These are phyloP conservation scores for Microcebus ravelobensis DNA, from an alignment of 2,113 vertebrate species.

Conservation along the genomic window DNA sequence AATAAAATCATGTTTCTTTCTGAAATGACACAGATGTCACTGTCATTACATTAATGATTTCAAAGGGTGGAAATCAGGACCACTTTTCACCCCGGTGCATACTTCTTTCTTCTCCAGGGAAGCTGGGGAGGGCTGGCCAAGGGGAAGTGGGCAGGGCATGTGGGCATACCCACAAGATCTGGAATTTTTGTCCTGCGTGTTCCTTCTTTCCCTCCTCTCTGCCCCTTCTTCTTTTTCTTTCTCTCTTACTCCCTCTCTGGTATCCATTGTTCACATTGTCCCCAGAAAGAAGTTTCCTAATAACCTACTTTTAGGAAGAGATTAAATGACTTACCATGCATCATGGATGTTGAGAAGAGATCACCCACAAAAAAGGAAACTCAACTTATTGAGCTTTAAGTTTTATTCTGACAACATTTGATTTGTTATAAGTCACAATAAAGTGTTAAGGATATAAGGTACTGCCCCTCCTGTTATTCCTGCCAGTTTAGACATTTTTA, in stretches of 20 bases:
- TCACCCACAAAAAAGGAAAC: background rate
- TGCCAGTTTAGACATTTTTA: background rate
- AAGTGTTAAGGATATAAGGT: background rate
- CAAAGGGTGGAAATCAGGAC: slow-evolving; percentile 5
- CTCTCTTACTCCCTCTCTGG: background rate
- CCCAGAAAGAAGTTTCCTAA: background rate
- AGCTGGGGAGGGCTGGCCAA: background rate
- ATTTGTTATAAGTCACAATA: background rate
- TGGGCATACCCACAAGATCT: background rate
- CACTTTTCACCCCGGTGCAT: background rate
- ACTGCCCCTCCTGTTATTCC: background rate
- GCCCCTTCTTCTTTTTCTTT: background rate
- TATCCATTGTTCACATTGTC: background rate
- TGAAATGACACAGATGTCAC: slow-evolving; percentile 13
- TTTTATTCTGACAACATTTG: background rate
- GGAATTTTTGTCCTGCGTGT: background rate
- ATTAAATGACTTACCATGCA: background rate
- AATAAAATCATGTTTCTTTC: slow-evolving; percentile 50
- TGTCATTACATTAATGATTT: background rate
- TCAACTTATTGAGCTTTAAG: background rate
- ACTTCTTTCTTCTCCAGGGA: background rate
- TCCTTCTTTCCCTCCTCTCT: background rate
- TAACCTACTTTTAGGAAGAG: background rate
- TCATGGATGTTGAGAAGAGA: background rate
- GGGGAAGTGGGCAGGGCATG: background rate